Evolutionary conservation across 2,797 vertebrate genomes (phyloP).

Genomic region (Parauchenoglanis ngamensis): DNA sequence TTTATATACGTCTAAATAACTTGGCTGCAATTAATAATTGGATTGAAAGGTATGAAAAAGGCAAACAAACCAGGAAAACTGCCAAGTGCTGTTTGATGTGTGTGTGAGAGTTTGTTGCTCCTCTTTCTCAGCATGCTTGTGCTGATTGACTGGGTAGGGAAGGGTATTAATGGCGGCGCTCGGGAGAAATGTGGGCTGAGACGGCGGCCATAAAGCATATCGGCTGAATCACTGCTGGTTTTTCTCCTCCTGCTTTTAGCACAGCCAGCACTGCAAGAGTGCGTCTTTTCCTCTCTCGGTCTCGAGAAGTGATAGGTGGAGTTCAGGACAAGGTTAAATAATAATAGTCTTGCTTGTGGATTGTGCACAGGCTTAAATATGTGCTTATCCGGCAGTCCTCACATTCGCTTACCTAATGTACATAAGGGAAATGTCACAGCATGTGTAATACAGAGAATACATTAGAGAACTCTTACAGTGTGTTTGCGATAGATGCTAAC

Average conservation of each 20-base stretch:
- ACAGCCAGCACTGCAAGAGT: constrained; percentile 4
- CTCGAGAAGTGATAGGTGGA: constrained; percentile 22
- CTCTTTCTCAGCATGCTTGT: constrained; percentile 52
- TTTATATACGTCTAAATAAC: constrained; percentile 74
- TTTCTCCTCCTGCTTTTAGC: constrained; percentile 39
- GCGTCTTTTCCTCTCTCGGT: constrained; percentile 21
- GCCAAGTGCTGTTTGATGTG: constrained; percentile 33
- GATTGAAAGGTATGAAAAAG: constrained; percentile 59
- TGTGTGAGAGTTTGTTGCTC: constrained; percentile 25
- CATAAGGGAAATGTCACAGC: constrained; percentile 31
- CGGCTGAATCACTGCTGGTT: constrained; percentile 45
- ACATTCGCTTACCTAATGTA: neutral
- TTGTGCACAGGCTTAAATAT: constrained; percentile 1
- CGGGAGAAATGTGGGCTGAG: constrained; percentile 45
- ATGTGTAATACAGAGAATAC: neutral
- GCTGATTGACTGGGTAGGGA: constrained; percentile 48
- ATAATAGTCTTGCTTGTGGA: constrained; percentile 2
- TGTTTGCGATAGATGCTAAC: neutral
- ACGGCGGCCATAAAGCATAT: constrained; percentile 39
- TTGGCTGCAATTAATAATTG: constrained; percentile 68
- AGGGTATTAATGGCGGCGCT: constrained; percentile 53
- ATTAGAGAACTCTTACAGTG: neutral
- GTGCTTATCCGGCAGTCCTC: neutral
- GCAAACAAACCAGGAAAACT: constrained; percentile 27
- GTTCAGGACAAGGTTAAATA: constrained; percentile 27